These are phyloP conservation scores for Aphelenchoides besseyi DNA, from an alignment of 1,140 invertebrate genomes.

Conservation along the genomic window DNA sequence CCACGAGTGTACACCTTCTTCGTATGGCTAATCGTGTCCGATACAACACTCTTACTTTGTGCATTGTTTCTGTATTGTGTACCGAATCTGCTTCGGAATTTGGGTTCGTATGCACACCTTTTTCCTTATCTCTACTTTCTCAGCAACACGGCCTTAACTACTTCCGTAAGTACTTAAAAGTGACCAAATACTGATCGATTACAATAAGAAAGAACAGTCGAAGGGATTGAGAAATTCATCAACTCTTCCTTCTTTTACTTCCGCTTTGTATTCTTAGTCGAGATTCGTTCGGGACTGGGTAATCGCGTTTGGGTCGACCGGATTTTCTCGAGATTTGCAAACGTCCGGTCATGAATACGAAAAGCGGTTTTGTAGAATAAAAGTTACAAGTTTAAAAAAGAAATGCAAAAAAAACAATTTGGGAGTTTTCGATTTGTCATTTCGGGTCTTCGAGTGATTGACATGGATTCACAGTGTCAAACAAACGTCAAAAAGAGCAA, in stretches of 20 bases:
- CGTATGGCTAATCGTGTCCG: slow-evolving; percentile 40
- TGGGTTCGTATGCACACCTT: slow-evolving; percentile 37
- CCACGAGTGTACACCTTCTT: slow-evolving; percentile 47
- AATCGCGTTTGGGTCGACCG: not conserved
- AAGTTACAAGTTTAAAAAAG: not conserved
- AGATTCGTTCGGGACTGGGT: not conserved
- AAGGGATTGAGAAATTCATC: no score
- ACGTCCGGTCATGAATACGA: no score
- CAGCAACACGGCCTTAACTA: slow-evolving; percentile 42
- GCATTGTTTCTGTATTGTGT: slow-evolving; percentile 46
- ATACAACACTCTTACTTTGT: slow-evolving; percentile 38
- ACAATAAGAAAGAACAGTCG: no score
- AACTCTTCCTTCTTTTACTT: not conserved
- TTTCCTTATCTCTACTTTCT: slow-evolving; percentile 39
- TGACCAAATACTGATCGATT: not conserved
- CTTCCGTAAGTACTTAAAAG: slow-evolving; percentile 21
- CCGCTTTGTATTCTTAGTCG: not conserved
- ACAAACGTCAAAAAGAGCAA: not conserved
- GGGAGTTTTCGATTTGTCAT: not conserved
- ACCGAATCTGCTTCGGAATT: slow-evolving; percentile 32
- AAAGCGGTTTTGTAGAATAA: no score
- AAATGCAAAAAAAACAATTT: not conserved
- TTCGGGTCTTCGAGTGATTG: not conserved
- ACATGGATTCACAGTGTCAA: not conserved
- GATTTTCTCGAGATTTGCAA: no score